phyloP scores from a whole-genome alignment of 2,113 vertebrate genomes.

The Scartelaos histophorus region DNA sequence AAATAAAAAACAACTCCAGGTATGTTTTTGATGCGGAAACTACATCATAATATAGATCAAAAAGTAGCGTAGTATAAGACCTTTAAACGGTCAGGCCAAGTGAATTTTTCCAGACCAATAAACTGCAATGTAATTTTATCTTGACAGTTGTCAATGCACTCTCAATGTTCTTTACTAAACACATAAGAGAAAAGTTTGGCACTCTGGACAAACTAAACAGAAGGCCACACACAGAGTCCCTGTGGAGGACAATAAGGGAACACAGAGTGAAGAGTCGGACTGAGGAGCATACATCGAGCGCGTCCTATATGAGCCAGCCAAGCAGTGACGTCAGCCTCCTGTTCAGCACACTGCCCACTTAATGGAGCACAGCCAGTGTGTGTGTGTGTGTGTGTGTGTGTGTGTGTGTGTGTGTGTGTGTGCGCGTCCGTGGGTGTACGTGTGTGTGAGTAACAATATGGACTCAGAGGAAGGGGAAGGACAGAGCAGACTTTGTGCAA shows the following conservation, averaged over 20 bases:
- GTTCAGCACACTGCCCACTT: conserved; percentile 64
- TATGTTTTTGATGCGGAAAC: too few species aligned
- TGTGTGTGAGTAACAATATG: conserved; percentile 28
- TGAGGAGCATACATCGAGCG: conserved; percentile 35
- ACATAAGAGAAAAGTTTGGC: conserved; percentile 64
- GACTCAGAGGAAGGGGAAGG: conserved; percentile 54
- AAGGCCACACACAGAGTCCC: conserved; percentile 61
- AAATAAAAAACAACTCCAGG: too few species aligned
- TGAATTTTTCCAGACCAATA: background rate
- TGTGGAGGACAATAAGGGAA: conserved; percentile 69
- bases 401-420: background rate
- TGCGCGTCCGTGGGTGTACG: conserved; percentile 34
- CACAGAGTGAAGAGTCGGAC: conserved; percentile 66
- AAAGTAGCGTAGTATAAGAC: too few species aligned
- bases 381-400: too few species aligned
- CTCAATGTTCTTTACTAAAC: conserved; percentile 45
- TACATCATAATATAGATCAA: too few species aligned
- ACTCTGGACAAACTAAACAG: conserved; percentile 73
- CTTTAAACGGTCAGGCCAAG: background rate
- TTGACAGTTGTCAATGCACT: background rate
- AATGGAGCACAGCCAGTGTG: conserved; percentile 63
- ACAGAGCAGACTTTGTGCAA: conserved; percentile 37
- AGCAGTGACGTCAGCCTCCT: conserved; percentile 66
- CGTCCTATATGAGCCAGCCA: conserved; percentile 51
- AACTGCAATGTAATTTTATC: too few species aligned